Conservation (phyloP, 2,888 invertebrate species). For the Leptopilina drosophilae region DNA sequence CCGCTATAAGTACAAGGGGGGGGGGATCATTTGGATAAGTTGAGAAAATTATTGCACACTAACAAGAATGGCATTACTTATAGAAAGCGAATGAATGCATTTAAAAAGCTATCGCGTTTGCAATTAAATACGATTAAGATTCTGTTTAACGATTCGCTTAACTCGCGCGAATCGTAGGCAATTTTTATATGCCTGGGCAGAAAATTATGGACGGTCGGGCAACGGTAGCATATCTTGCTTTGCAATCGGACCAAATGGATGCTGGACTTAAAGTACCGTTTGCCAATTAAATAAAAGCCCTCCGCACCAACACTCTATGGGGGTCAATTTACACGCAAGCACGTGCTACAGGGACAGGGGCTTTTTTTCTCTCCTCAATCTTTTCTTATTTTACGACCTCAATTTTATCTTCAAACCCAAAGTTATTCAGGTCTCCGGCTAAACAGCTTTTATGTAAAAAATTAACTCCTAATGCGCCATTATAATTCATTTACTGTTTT, state of each 20-base stretch:
- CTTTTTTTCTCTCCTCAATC: not conserved
- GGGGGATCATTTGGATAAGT: not conserved
- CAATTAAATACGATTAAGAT: conserved; percentile 38
- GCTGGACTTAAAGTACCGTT: conserved; percentile 29
- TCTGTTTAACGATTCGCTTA: conserved; percentile 12
- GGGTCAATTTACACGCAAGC: conserved; percentile 12
- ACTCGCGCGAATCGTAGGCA: conserved; percentile 23
- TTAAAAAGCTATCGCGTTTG: conserved; percentile 21
- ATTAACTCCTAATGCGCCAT: too few relatives aligned
- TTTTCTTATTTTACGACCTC: not conserved
- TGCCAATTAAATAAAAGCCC: conserved; percentile 38
- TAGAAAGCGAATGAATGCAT: conserved; percentile 26
- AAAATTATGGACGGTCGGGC: conserved; percentile 27
- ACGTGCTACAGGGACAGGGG: conserved; percentile 15
- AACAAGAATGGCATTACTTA: conserved; percentile 21
- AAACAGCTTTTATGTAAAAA: too few relatives aligned
- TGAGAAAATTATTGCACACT: not conserved
- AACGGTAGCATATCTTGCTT: conserved; percentile 31
- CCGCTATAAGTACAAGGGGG: not conserved
- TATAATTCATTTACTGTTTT: too few relatives aligned
- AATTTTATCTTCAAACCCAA: not conserved
- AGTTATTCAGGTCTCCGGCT: too few relatives aligned
- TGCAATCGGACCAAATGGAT: conserved; percentile 32
- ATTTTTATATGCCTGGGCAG: conserved; percentile 9
- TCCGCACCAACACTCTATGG: conserved; percentile 5